phyloP scores from a whole-genome alignment of 1,140 invertebrate genomes.

The Caenorhabditis brenneri region DNA sequence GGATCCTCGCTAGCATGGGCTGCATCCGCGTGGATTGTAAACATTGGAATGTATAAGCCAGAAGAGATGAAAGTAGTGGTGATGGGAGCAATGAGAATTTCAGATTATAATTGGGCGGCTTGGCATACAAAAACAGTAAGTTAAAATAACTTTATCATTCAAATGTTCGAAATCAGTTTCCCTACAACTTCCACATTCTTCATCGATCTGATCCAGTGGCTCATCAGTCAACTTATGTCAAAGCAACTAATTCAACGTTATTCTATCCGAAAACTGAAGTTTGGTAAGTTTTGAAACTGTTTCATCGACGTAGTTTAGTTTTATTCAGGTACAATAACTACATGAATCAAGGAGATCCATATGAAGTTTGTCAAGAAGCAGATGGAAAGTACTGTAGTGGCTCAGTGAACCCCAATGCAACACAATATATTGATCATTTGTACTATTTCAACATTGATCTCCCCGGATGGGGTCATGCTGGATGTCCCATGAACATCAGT shows the following conservation, averaged over 20 bases:
- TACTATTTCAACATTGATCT: slow-evolving; percentile 34
- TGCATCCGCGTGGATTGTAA: slow-evolving; percentile 33
- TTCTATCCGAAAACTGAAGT: slow-evolving; percentile 47
- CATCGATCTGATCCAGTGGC: slow-evolving; percentile 29
- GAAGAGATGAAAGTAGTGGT: slow-evolving; percentile 43
- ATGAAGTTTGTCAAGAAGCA: slow-evolving; percentile 32
- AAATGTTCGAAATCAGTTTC: neutral
- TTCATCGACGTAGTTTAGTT: neutral
- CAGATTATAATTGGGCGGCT: slow-evolving; percentile 1
- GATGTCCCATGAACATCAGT: slow-evolving; percentile 33
- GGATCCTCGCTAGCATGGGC: slow-evolving; percentile 39
- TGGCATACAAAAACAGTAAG: slow-evolving; percentile 32
- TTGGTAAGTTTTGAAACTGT: neutral
- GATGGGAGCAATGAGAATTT: slow-evolving; percentile 22
- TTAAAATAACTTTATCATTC: neutral
- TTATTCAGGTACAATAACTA: slow-evolving; percentile 7
- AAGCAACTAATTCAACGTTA: neutral
- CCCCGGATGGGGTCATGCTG: slow-evolving; percentile 1
- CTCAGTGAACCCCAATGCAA: neutral
- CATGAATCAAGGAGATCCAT: slow-evolving; percentile 34
- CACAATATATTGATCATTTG: slow-evolving; percentile 30
- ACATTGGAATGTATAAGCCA: neutral
- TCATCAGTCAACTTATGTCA: neutral
- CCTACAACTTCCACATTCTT: slow-evolving; percentile 33
- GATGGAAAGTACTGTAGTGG: slow-evolving; percentile 44